Percentiles rank a stretch among this genome's conserved stretches.
These are phyloP conservation scores for Lepidochitona cinerea DNA, from an alignment of 2,888 invertebrate species.

Conservation along the genomic window DNA sequence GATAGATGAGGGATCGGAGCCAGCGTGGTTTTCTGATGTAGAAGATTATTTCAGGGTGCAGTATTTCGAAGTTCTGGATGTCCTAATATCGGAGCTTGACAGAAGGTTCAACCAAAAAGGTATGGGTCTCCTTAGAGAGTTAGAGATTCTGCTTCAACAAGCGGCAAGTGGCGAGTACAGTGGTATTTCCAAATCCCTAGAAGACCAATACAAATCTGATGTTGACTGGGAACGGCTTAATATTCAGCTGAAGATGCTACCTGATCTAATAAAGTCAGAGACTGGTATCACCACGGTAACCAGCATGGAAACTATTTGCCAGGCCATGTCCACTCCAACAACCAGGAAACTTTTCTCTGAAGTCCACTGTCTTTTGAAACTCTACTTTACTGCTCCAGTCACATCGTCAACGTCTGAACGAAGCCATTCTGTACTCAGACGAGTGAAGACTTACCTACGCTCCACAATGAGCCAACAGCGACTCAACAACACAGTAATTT, in stretches of 20 bases:
- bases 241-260: constrained; percentile 9
- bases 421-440: constrained; percentile 8
- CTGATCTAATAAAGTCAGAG: constrained; percentile 8
- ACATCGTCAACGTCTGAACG: constrained; percentile 16
- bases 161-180: constrained; percentile 14
- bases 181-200: constrained; percentile 2
- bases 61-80: constrained; percentile 20
- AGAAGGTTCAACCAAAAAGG: constrained; percentile 12
- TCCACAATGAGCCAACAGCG: constrained; percentile 16
- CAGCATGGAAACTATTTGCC: constrained; percentile 10
- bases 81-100: constrained; percentile 10
- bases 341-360: constrained; percentile 9
- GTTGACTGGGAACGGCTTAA: constrained; percentile 5
- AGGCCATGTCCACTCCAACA: constrained; percentile 5
- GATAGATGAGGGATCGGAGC: constrained; percentile 15
- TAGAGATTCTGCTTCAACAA: constrained; percentile 16
- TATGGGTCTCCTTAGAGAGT: constrained; percentile 3
- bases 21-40: constrained; percentile 1
- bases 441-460: constrained; percentile 20
- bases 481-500: constrained; percentile 15
- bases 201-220: constrained; percentile 14
- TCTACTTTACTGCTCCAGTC: constrained; percentile 15
- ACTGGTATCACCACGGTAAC: constrained; percentile 8
- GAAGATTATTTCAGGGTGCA: constrained; percentile 14
- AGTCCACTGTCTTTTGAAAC: constrained; percentile 5